Evolutionary conservation across 2,113 vertebrate genomes (phyloP), one percentile per base, ranked within the genome.

Genomic region (Callithrix jacchus): DNA sequence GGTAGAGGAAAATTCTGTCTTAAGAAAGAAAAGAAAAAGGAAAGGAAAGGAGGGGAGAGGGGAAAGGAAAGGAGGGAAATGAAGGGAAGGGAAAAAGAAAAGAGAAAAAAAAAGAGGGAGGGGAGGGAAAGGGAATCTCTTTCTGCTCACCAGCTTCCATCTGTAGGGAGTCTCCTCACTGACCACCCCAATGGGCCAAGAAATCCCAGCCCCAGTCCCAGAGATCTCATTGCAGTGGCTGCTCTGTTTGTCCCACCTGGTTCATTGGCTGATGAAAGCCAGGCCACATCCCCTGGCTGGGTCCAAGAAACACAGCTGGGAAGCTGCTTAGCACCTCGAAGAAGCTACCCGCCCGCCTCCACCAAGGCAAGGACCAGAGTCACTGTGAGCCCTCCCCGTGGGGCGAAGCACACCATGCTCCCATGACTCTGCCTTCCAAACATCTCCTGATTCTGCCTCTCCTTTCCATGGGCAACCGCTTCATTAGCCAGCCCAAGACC

Each of bases 381-480:
- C 66, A 30, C 61, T 45, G 52, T 32, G 37, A 23, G 68, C 35
- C 35, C 25, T 17, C 42, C 54, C 66, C 13, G 6, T 13, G 20
- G 12, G 88, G n/a, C 66, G 14, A 12, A 47, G n/a, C 7, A 30
- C 74, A 76, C 8, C 35, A 56, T 6, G 20, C n/a, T 30, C 42
- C 58, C 73, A 30, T 8, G 13, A 25, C 27, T n/a, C 16, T 7
- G 8, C 9, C 27, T 42, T n/a, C 45, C 32, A 40, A 54, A 52
- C 18, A 11, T 3, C 61, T 27, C 37, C 70, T 54, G 45, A 13
- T 27, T 27, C 77, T 6, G 8, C 25, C 45, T 12, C 79, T 21
- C 17, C n/a, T 49, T 37, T 7, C 37, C 80, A 0, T 6, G 2
- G 40, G 16, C 6, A 32, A 54, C 35, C 40, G 0, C 40, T 40